A percentile compares a stretch with the other conserved stretches of the same genome.
Evolutionary conservation across 2,113 vertebrate genomes (phyloP).

Genomic region (Menura novaehollandiae): DNA sequence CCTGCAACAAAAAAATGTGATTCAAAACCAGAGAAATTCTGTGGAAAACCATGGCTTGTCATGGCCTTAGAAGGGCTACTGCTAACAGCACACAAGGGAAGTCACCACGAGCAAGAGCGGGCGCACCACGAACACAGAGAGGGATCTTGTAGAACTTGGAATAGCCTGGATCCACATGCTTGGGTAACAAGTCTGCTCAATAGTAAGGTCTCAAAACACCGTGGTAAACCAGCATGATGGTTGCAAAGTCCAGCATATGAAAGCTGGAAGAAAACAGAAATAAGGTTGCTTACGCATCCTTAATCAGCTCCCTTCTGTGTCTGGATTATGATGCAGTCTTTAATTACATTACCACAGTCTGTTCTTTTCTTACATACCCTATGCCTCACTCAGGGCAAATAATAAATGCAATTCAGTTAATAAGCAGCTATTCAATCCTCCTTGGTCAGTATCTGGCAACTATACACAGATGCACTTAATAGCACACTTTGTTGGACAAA

Average conservation of each 20-base stretch:
- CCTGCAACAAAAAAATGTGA: constrained; percentile 71
- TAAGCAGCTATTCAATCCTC: constrained; percentile 1
- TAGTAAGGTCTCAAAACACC: neutral
- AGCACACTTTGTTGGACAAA: neutral
- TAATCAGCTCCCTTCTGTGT: neutral
- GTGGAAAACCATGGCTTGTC: neutral
- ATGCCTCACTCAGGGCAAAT: neutral
- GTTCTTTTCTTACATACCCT: neutral
- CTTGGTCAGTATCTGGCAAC: constrained; percentile 4
- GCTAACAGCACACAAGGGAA: neutral
- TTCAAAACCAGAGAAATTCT: neutral
- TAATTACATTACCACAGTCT: constrained; percentile 32
- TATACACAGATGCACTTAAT: neutral
- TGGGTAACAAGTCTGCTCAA: neutral
- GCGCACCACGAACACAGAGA: neutral
- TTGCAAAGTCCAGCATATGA: neutral
- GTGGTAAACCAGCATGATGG: neutral
- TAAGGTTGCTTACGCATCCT: neutral
- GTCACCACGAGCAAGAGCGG: neutral
- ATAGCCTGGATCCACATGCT: neutral
- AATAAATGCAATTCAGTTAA: neutral
- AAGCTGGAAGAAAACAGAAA: neutral
- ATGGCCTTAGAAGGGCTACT: neutral
- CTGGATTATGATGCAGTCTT: neutral
- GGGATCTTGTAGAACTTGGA: neutral